Conservation (phyloP, 2,888 invertebrate genomes). For the Ennomos erosarius region DNA sequence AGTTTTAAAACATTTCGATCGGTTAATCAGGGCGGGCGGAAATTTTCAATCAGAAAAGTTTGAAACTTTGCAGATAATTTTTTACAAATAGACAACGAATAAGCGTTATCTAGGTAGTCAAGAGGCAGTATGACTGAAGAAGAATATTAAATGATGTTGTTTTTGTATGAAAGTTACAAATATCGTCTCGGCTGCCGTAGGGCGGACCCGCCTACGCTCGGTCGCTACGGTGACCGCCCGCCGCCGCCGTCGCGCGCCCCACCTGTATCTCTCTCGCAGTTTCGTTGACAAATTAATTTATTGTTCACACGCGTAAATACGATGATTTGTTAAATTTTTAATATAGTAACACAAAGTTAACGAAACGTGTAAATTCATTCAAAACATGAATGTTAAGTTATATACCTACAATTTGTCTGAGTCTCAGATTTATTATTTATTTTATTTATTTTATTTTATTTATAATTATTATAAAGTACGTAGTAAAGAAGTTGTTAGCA, state of each 20-base stretch:
- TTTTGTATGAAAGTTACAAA: constrained; percentile 46
- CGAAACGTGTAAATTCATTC: neutral
- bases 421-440: no score
- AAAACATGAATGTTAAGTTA: no score
- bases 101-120: constrained; percentile 18
- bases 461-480: no score
- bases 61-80: constrained; percentile 12
- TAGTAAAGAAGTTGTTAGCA: no score
- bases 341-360: no score
- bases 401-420: no score
- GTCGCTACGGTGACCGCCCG: constrained; percentile 74
- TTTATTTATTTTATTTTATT: no score
- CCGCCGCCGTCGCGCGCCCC: constrained; percentile 49
- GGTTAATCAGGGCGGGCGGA: constrained; percentile 23
- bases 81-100: constrained; percentile 11
- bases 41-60: constrained; percentile 19
- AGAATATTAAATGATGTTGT: constrained; percentile 26
- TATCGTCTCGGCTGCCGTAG: constrained; percentile 42
- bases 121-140: constrained; percentile 28
- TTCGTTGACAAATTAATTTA: neutral
- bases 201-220: constrained; percentile 64
- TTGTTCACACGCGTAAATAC: no score
- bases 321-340: no score
- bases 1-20: constrained; percentile 35
- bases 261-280: constrained; percentile 46